Conservation (phyloP, 2,888 invertebrate genomes). For the Protodeltote pygarga region DNA sequence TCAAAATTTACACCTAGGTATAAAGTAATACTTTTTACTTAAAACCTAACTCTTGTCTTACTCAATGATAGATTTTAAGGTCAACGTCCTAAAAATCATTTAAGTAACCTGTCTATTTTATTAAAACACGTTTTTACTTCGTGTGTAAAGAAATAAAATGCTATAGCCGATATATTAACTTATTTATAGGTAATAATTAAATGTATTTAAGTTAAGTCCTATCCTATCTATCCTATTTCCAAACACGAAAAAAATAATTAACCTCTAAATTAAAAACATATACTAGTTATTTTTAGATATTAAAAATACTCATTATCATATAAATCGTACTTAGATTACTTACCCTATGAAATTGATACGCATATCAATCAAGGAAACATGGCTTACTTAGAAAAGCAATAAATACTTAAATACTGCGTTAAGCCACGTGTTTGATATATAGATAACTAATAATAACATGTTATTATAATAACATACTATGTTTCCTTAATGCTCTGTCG, state of each 20-base stretch:
- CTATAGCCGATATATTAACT: not conserved
- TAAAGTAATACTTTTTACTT: too few relatives aligned
- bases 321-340: too few relatives aligned
- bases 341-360: too few relatives aligned
- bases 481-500: not conserved
- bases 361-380: not conserved
- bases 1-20: not conserved
- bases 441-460: slow-evolving; percentile 7
- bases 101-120: slow-evolving; percentile 5
- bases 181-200: not conserved
- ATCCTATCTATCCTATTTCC: too few relatives aligned
- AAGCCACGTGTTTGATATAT: slow-evolving; percentile 6
- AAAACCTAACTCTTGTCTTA: not conserved
- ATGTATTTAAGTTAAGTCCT: too few relatives aligned
- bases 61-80: not conserved
- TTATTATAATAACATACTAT: too few relatives aligned
- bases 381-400: not conserved
- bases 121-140: not conserved
- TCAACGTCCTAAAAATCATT: slow-evolving; percentile 3
- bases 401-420: slow-evolving; percentile 2
- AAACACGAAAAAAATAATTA: too few relatives aligned
- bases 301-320: too few relatives aligned
- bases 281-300: too few relatives aligned
- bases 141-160: not conserved
- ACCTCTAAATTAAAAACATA: too few relatives aligned